phyloP scores from a whole-genome alignment of 2,113 vertebrate genomes.

The Saguinus imperator region DNA sequence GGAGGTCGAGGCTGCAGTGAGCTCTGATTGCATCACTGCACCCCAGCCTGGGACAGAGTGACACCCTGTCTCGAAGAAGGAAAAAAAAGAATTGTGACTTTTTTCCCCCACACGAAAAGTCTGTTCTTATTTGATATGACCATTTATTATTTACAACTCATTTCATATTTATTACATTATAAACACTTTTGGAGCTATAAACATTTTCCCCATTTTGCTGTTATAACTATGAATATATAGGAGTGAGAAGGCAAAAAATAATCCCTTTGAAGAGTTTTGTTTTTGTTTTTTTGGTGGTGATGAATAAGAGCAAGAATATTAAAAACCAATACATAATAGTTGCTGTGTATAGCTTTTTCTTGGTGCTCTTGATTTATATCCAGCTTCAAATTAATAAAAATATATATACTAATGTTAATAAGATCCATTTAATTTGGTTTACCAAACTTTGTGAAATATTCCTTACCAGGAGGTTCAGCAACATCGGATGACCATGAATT shows the following conservation, averaged over 20 bases:
- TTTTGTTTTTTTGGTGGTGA: not conserved
- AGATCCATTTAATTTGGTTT: conserved; percentile 62
- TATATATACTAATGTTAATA: conserved; percentile 36
- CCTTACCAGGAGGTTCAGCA: conserved; percentile 89
- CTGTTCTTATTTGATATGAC: conserved; percentile 7
- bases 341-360: conserved; percentile 39
- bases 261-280: not conserved
- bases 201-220: not conserved
- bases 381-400: conserved; percentile 30
- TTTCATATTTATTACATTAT: not conserved
- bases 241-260: not conserved
- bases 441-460: conserved; percentile 77
- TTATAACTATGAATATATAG: not conserved
- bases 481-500: conserved; percentile 97
- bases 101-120: not conserved
- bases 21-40: no score
- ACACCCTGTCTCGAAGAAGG: no score
- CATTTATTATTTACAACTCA: not conserved
- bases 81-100: not conserved
- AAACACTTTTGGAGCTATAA: not conserved
- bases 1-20: no score
- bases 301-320: conserved; percentile 22
- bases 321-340: not conserved
- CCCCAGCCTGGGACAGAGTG: no score
- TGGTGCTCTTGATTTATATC: not conserved